Base-by-base conservation (phyloP, 2,888 invertebrate genomes). In the Zele albiditarsus region DNA sequence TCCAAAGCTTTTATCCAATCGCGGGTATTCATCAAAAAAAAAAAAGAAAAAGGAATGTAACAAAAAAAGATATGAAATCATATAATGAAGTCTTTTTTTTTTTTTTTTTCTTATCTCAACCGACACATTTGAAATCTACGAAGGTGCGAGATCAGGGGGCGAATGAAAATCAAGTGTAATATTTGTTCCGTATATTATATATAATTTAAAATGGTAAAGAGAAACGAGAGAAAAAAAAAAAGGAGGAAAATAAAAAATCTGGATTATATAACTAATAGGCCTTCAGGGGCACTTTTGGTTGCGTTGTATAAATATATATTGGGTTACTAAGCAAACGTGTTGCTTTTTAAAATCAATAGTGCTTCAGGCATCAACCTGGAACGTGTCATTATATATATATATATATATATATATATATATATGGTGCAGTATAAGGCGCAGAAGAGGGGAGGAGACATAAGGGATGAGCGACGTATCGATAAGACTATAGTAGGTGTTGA, bases 401-500 rank as follows among this genome's bases (percentile, higher is more conserved):
- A 89, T 80, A 79, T 46, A 14, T 42, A 53, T 20, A 20, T 89
- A 89, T 80, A 79, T 46, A 14, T 42, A 53, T 20, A 20, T 8
- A 20, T 20, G 20, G 23, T 20, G 3, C n/a, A 53, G 5, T n/a
- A n/a, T 16, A 3, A n/a, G n/a, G 75, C 71, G 71, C 77, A 76
- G 76, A 75, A 33, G 57, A 49, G 74, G 74, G 75, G 77, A 66
- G 78, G n/a, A 53, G 53, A 53, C 53, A 53, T 53, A 20, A 65
- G 77, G 80, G 65, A 63, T 67, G 75, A 79, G 78, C 77, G 78
- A 78, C 79, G 81, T 82, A 84, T 85, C 87, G 88, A 88, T 88
- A 87, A 88, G 87, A 80, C 20, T 14, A 20, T 53, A 46, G 46
- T 80, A 88, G 87, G 89, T 89, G 89, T 89, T 89, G 89, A 89